Evolutionary conservation across 92 coral and sea anemone genomes (phyloP), one percentile per base, ranked within the genome.

Genomic region (Zoanthus sociatus): DNA sequence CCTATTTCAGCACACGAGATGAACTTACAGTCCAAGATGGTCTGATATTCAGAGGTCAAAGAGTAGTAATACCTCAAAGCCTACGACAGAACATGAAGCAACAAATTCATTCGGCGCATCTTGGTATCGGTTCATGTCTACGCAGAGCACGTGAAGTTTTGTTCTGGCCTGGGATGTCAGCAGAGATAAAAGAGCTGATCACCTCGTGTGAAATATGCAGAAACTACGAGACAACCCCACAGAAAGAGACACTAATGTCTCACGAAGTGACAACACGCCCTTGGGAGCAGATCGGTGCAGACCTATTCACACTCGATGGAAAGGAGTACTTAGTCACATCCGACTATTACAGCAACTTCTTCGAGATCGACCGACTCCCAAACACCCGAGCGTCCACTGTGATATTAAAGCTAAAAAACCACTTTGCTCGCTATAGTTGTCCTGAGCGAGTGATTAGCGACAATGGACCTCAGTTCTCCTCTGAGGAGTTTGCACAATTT

Each of bases 391-490:
- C 4, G 4, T 37, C 42, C 4, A 37, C 42, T 37, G 42, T 37
- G 42, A 37, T 37, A 37, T 4, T 78, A 9, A 83, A 71, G n/a
- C 83, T 78, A 31, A 87, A 90, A 74, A 84, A 78, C 72, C 86
- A 88, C 66, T 91, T 91, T 33, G 83, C 94, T 26, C 14, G 90
- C 13, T 79, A 84, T 14, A 84, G 92, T 5, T 88, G 78, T 47
- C 90, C 92, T 14, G 81, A 78, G 6, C 66, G 69, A 16, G 77
- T 91, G 30, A 78, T 77, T 54, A 30, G 70, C 2, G 87, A 91
- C 74, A 88, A 91, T 33, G 93, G 91, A 1, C 93, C 91, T 7
- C 88, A 90, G 90, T 90, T 86, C 79, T 58, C 76, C 79, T 58
- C 76, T 31, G 20, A 44, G 1, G 88, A 86, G 45, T 74, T 90